Percentiles rank a stretch among this genome's conserved stretches.
Conservation (phyloP, 2,113 vertebrate species). For the Perccottus glenii region DNA sequence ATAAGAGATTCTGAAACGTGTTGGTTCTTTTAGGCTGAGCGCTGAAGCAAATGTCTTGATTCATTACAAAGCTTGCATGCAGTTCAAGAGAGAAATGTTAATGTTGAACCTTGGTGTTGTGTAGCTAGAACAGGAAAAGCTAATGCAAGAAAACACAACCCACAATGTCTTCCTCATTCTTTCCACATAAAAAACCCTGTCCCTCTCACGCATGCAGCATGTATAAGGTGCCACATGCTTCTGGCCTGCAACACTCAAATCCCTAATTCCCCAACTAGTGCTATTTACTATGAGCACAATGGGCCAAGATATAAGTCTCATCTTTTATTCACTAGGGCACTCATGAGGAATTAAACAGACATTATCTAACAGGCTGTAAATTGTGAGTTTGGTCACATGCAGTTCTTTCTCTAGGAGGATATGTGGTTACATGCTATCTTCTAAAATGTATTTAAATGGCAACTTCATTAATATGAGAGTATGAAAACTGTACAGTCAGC, state of each 20-base stretch:
- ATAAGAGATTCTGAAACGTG: conserved; percentile 30
- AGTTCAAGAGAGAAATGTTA: conserved; percentile 36
- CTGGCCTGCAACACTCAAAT: conserved; percentile 22
- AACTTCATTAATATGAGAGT: conserved; percentile 19
- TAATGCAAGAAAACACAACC: conserved; percentile 7
- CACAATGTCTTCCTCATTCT: conserved; percentile 5
- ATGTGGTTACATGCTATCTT: conserved; percentile 14
- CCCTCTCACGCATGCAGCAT: conserved; percentile 4
- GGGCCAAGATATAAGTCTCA: conserved; percentile 16
- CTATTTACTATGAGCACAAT: conserved; percentile 23
- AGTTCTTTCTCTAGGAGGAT: conserved; percentile 19
- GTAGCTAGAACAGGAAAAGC: conserved; percentile 34
- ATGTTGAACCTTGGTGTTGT: conserved; percentile 31
- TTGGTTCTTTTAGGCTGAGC: conserved; percentile 13
- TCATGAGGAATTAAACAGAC: conserved; percentile 48
- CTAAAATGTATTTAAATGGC: conserved; percentile 28
- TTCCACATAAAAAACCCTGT: background rate
- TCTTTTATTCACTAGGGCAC: conserved; percentile 51
- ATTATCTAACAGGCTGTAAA: conserved; percentile 41
- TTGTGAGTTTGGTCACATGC: conserved; percentile 9
- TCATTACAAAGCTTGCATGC: conserved; percentile 24
- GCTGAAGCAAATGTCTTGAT: conserved; percentile 20
- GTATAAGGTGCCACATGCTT: conserved; percentile 9
- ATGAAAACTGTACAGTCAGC: background rate
- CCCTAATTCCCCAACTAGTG: conserved; percentile 15